A percentile compares a stretch with the other conserved stretches of the same genome.
Evolutionary conservation across 2,888 invertebrate species (phyloP).

Genomic region (Fragum fragum): DNA sequence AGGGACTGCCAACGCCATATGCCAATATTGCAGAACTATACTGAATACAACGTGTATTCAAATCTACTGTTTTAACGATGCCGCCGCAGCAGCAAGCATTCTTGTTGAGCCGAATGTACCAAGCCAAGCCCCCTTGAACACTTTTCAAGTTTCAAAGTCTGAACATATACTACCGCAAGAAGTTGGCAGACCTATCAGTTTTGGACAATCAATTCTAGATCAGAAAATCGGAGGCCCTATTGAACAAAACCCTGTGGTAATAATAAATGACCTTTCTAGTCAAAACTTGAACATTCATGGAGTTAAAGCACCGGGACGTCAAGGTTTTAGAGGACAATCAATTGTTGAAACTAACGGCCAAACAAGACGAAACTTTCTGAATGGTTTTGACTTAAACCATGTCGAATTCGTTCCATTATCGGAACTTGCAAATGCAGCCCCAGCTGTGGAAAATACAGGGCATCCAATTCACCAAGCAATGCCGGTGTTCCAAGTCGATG

Average conservation of each 20-base stretch:
- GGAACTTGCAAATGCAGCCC: neutral
- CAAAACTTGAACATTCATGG: neutral
- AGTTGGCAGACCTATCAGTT: neutral
- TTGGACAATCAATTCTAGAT: neutral
- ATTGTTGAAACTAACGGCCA: too few relatives aligned
- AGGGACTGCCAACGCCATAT: slow-evolving; percentile 3
- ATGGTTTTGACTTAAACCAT: neutral
- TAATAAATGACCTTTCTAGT: too few relatives aligned
- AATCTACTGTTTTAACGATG: slow-evolving; percentile 16
- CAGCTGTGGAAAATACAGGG: neutral
- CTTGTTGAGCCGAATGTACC: neutral
- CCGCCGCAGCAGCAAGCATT: neutral
- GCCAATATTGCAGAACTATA: slow-evolving; percentile 4
- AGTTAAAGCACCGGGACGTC: too few relatives aligned
- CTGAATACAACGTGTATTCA: slow-evolving; percentile 11
- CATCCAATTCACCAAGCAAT: neutral
- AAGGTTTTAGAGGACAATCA: too few relatives aligned
- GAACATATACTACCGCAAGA: neutral
- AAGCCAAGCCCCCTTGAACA: neutral
- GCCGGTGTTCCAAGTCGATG: neutral
- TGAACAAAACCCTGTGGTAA: neutral
- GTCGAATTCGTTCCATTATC: neutral
- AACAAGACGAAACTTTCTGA: neutral
- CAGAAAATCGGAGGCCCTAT: neutral
- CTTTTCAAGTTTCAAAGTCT: neutral